A percentile compares a stretch with the other conserved stretches of the same genome.
phyloP scores from a whole-genome alignment of 2,797 vertebrate species.

The Tenualosa thibaudeaui region DNA sequence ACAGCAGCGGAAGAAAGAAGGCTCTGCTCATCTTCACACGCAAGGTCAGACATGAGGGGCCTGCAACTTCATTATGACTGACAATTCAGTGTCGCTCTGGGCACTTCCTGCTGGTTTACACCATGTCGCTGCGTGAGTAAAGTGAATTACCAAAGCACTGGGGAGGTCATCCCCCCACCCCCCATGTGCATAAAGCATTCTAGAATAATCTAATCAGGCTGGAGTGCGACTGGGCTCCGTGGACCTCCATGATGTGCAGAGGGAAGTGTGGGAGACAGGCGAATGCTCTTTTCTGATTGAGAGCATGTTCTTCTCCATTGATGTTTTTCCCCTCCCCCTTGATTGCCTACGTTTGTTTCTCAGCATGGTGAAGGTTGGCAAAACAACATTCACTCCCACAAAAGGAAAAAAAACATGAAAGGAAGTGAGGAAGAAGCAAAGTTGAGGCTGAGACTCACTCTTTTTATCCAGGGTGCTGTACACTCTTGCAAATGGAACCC shows the following conservation, averaged over 20 bases:
- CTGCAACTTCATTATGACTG: not conserved
- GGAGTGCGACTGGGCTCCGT: conserved; percentile 26
- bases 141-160: conserved; percentile 61
- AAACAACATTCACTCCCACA: not conserved
- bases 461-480: conserved; percentile 70
- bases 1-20: not conserved
- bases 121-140: conserved; percentile 40
- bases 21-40: not conserved
- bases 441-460: conserved; percentile 66
- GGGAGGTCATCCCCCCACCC: conserved; percentile 58
- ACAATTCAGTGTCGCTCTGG: not conserved
- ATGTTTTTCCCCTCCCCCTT: not conserved
- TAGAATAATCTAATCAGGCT: conserved; percentile 63
- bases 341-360: not conserved
- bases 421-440: not conserved
- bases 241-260: not conserved
- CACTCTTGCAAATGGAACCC: conserved; percentile 70
- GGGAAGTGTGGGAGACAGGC: not conserved
- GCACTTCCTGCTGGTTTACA: conserved; percentile 24
- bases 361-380: not conserved
- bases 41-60: not conserved
- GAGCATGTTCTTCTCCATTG: no score
- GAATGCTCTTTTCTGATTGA: no score
- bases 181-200: conserved; percentile 55
- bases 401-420: not conserved